phyloP scores from a whole-genome alignment of 1,140 invertebrate genomes.

The Medauroidea extradentata region DNA sequence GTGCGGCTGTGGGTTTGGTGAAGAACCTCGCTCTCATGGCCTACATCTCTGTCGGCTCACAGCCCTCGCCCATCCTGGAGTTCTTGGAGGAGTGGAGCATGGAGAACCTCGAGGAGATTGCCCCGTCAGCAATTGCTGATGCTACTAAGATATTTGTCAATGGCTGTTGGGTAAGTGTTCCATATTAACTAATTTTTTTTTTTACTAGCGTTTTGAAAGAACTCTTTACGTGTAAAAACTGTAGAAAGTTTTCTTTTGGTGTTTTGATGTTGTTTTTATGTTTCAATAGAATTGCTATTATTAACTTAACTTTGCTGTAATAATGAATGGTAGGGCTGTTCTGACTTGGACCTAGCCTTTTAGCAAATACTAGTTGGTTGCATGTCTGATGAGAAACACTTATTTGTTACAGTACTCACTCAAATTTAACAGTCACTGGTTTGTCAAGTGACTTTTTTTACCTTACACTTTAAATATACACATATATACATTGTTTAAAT shows the following conservation, averaged over 20 bases:
- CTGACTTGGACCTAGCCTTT: too few relatives aligned
- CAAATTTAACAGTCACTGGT: too few relatives aligned
- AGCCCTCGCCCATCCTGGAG: slow-evolving; percentile 96
- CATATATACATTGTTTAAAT: too few relatives aligned
- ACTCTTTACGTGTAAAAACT: background rate
- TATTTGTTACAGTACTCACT: too few relatives aligned
- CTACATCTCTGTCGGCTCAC: slow-evolving; percentile 97
- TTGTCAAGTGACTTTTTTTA: too few relatives aligned
- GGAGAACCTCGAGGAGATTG: slow-evolving; percentile 99
- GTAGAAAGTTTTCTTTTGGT: background rate
- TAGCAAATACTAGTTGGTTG: too few relatives aligned
- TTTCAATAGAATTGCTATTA: background rate
- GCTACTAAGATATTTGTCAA: slow-evolving; percentile 99
- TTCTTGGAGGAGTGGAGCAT: slow-evolving; percentile 99
- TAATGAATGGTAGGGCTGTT: background rate
- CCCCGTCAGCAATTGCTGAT: slow-evolving; percentile 91
- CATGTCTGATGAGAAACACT: too few relatives aligned
- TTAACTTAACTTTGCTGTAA: background rate
- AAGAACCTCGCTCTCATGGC: slow-evolving; percentile 99
- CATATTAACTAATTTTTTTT: background rate
- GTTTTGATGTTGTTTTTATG: background rate
- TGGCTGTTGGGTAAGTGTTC: slow-evolving; percentile 83
- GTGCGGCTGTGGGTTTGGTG: slow-evolving; percentile 82
- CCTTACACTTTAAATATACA: too few relatives aligned
- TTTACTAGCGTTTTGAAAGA: too few relatives aligned